These are phyloP conservation scores for Idris sp. DNA, from an alignment of 1,140 invertebrate genomes.

Conservation along the genomic window DNA sequence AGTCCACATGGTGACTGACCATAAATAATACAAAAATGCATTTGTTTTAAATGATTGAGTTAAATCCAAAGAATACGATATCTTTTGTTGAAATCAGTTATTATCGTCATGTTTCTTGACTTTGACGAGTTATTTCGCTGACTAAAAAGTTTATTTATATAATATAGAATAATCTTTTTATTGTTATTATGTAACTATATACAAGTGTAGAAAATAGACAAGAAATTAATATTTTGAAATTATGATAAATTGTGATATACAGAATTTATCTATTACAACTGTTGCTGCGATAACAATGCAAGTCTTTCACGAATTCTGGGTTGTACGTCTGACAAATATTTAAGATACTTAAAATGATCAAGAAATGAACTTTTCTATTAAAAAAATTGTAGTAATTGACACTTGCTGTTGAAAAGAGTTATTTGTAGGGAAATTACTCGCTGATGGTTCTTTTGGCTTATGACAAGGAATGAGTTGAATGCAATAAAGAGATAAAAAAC, in stretches of 20 bases:
- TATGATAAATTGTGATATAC: too few relatives aligned
- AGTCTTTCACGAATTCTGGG: slow-evolving; percentile 36
- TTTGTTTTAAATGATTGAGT: slow-evolving; percentile 8
- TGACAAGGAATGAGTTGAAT: too few relatives aligned
- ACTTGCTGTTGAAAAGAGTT: slow-evolving; percentile 14
- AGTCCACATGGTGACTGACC: background rate
- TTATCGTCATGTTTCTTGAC: slow-evolving; percentile 1
- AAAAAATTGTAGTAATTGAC: slow-evolving; percentile 51
- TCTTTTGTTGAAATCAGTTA: slow-evolving; percentile 22
- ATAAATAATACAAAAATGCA: slow-evolving; percentile 20
- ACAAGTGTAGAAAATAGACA: slow-evolving; percentile 66
- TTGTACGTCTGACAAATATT: slow-evolving; percentile 43
- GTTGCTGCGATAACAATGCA: too few relatives aligned
- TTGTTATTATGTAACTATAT: slow-evolving; percentile 60
- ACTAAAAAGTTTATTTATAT: slow-evolving; percentile 47
- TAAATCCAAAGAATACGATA: slow-evolving; percentile 21
- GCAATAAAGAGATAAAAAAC: too few relatives aligned
- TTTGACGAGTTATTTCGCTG: slow-evolving; percentile 5
- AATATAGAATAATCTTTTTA: slow-evolving; percentile 43
- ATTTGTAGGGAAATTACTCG: slow-evolving; percentile 14
- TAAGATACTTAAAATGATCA: too few relatives aligned
- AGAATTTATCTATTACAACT: slow-evolving; percentile 22
- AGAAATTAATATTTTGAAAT: slow-evolving; percentile 32
- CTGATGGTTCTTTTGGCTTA: too few relatives aligned
- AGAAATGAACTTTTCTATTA: too few relatives aligned